Evolutionary conservation across 2,888 invertebrate species (phyloP).

Genomic region (Deilephila porcellus): DNA sequence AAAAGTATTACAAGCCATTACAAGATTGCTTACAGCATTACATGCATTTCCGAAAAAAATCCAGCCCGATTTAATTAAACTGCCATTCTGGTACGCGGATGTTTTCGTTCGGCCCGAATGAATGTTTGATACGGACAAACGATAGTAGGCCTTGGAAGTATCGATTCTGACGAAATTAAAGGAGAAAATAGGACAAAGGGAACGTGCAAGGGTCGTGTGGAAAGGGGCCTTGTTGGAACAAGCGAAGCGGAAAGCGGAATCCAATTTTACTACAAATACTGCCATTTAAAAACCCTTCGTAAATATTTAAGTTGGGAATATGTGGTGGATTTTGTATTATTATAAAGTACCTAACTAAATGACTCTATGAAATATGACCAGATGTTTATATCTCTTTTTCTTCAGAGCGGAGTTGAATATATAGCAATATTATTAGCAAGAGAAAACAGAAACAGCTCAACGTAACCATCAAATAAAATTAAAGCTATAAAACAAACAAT

Average conservation of each 20-base stretch:
- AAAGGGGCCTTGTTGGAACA: slow-evolving; percentile 35
- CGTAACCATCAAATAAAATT: too few species aligned
- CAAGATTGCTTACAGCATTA: background rate
- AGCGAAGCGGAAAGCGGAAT: slow-evolving; percentile 42
- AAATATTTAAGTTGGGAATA: too few species aligned
- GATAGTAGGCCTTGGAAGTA: slow-evolving; percentile 63
- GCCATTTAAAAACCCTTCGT: too few species aligned
- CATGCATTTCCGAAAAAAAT: background rate
- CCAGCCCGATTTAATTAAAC: background rate
- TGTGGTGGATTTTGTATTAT: too few species aligned
- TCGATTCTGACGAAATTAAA: slow-evolving; percentile 70
- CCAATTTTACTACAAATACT: background rate
- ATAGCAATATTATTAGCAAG: too few species aligned
- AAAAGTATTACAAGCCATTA: background rate
- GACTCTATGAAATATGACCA: too few species aligned
- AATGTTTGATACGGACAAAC: slow-evolving; percentile 62
- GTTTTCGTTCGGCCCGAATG: slow-evolving; percentile 35
- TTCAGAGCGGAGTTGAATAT: too few species aligned
- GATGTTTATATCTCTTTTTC: too few species aligned
- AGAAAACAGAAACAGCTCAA: too few species aligned
- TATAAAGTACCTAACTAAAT: too few species aligned
- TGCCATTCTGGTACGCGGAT: background rate
- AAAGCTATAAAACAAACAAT: too few species aligned
- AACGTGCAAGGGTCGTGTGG: slow-evolving; percentile 56
- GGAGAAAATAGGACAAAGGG: slow-evolving; percentile 67